Evolutionary conservation across 2,797 vertebrate species (phyloP), one percentile per base, ranked within the genome.

Genomic region (Karalla daura): DNA sequence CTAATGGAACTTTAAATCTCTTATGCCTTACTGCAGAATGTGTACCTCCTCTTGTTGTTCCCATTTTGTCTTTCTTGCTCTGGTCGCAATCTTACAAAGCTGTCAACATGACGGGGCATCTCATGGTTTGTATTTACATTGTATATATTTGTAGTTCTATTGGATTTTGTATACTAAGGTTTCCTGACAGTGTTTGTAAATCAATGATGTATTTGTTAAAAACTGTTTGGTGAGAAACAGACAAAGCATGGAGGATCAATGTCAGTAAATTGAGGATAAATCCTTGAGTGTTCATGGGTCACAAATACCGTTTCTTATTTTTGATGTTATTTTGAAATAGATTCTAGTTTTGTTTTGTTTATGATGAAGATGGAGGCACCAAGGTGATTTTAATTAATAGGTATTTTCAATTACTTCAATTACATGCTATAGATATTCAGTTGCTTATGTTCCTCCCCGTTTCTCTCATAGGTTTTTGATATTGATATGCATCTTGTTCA

Each of bases 171-270:
- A 75, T 65, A 53, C 18, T 50, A 15, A 67, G 37, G 25, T 70
- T 80, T 79, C 28, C 63, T 74, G 64, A 67, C 33, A 33, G 20
- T 78, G 73, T 80, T 78, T 80, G 63, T 81, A 82, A 68, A 81
- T 64, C 17, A 37, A 44, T 60, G 35, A 58, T 27, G 35, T 52
- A 55, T 24, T 37, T 52, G 12, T 77, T 21, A 65, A 68, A 60
- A 74, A 40, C 15, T 79, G 39, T 60, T 23, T 49, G 46, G 24
- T 55, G 5, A 73, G n/a, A 65, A 33, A 30, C 15, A 65, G 45
- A 61, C 6, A 13, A 51, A 44, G 17, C 68, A 74, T 69, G 66
- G 30, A 46, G 23, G 11, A 7, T 59, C 35, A 41, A 10, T n/a
- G n/a, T n/a, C n/a, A n/a, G n/a, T n/a, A n/a, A n/a, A n/a, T n/a